Evolutionary conservation across 2,113 vertebrate species (phyloP).

Genomic region (Talpa occidentalis): DNA sequence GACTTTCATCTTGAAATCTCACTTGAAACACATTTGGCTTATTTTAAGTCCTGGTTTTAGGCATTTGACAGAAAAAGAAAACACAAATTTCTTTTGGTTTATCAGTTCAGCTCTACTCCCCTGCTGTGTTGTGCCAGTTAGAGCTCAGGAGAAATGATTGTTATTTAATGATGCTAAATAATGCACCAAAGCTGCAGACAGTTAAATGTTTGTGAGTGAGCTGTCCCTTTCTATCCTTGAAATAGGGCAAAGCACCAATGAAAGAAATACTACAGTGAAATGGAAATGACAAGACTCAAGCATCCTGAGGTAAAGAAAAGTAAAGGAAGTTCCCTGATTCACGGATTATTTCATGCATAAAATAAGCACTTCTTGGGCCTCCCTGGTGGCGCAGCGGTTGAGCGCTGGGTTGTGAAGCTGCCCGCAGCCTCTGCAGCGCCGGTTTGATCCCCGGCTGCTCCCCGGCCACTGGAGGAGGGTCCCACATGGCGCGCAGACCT

Average conservation of each 20-base stretch:
- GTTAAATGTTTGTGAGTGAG: background rate
- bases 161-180: slow-evolving; percentile 55
- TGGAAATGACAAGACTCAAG: background rate
- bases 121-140: slow-evolving; percentile 37
- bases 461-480: too few relatives aligned
- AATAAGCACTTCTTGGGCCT: slow-evolving; percentile 5
- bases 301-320: background rate
- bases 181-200: background rate
- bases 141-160: slow-evolving; percentile 27
- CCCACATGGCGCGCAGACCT: too few relatives aligned
- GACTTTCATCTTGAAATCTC: slow-evolving; percentile 53
- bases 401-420: too few relatives aligned
- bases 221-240: slow-evolving; percentile 1
- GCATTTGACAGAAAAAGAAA: slow-evolving; percentile 38
- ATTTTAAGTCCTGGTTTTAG: slow-evolving; percentile 60
- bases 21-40: slow-evolving; percentile 47
- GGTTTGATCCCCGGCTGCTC: too few relatives aligned
- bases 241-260: background rate
- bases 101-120: slow-evolving; percentile 11
- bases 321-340: background rate
- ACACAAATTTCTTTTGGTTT: slow-evolving; percentile 47
- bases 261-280: background rate
- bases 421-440: too few relatives aligned
- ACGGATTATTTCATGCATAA: background rate
- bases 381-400: too few relatives aligned